phyloP scores from a whole-genome alignment of 2,888 invertebrate genomes.

The Pemphredon lugubris region DNA sequence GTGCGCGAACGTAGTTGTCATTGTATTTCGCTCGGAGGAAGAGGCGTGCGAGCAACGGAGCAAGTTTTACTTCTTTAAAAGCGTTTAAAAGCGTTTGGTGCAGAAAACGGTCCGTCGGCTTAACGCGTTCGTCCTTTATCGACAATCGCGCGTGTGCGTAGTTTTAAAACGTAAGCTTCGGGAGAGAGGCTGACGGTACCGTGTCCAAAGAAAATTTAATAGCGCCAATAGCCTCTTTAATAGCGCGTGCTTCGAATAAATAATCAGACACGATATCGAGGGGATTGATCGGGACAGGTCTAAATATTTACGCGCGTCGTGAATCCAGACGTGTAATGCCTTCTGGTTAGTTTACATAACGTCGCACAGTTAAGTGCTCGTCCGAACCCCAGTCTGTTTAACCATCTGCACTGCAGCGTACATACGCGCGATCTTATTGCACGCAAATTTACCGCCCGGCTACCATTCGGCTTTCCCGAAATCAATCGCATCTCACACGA shows the following conservation, averaged over 20 bases:
- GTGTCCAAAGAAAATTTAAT: conserved; percentile 5
- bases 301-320: conserved; percentile 65
- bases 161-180: no score
- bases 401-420: conserved; percentile 19
- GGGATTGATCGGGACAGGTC: conserved; percentile 57
- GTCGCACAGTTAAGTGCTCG: conserved; percentile 65
- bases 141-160: no score
- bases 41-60: no score
- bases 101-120: no score
- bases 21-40: no score
- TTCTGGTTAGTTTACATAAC: conserved; percentile 63
- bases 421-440: conserved; percentile 15
- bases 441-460: background rate
- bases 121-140: no score
- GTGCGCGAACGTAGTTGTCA: no score
- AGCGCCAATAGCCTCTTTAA: conserved; percentile 38
- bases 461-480: background rate
- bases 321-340: conserved; percentile 47
- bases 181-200: no score
- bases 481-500: background rate
- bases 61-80: no score
- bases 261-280: conserved; percentile 48
- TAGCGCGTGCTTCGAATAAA: conserved; percentile 52
- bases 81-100: no score
- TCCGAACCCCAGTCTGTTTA: conserved; percentile 41